These are phyloP conservation scores for Leucoptera coffeella DNA, from an alignment of 2,888 invertebrate genomes.

Conservation along the genomic window DNA sequence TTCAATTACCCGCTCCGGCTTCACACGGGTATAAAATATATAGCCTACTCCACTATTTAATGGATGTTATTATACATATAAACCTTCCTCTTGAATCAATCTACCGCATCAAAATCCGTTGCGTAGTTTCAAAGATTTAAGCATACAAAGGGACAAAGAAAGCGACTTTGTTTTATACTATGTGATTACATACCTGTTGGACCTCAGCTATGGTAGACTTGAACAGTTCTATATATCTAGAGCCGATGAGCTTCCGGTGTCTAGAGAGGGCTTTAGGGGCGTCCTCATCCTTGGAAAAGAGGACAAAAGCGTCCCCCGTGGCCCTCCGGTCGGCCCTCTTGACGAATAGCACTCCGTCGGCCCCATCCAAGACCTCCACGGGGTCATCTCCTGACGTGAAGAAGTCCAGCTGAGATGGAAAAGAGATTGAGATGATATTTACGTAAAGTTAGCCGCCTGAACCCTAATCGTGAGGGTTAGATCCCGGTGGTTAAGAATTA, in stretches of 20 bases:
- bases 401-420: conserved; percentile 75
- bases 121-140: too few species aligned
- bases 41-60: too few species aligned
- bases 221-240: conserved; percentile 96
- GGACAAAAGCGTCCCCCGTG: conserved; percentile 97
- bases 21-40: too few species aligned
- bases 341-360: conserved; percentile 95
- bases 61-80: too few species aligned
- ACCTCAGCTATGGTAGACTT: conserved; percentile 98
- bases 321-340: conserved; percentile 91
- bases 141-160: too few species aligned
- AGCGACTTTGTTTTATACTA: not conserved
- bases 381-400: conserved; percentile 85
- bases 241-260: conserved; percentile 93
- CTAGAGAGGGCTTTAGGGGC: conserved; percentile 86
- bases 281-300: conserved; percentile 89
- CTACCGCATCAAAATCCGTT: too few species aligned
- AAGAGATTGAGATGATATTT: not conserved
- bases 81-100: too few species aligned
- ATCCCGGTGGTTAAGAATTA: too few species aligned
- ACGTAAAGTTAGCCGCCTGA: too few species aligned
- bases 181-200: conserved; percentile 83
- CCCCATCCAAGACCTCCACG: conserved; percentile 85
- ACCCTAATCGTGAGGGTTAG: too few species aligned
- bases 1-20: too few species aligned